Conservation (phyloP, 2,113 vertebrate genomes). For the Loxodonta africana region DNA sequence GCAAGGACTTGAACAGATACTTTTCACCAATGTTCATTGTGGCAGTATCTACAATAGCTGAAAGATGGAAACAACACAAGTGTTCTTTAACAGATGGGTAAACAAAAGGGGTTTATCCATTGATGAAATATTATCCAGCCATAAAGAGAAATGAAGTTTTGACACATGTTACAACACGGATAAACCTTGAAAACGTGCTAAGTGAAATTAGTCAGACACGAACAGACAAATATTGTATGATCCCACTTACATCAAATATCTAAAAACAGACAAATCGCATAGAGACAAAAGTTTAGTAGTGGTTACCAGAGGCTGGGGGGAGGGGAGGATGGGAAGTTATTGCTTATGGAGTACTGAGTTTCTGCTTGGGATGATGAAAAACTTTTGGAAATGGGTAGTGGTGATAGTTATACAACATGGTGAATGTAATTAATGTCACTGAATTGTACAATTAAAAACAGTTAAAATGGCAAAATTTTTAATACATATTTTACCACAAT, state of each 20-base stretch:
- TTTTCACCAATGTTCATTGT: too few species aligned
- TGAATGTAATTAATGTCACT: not conserved
- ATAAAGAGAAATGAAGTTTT: too few species aligned
- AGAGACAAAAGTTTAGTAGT: not conserved
- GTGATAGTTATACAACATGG: not conserved
- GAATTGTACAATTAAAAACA: not conserved
- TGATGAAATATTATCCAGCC: too few species aligned
- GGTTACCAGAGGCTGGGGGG: not conserved
- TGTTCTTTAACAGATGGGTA: too few species aligned
- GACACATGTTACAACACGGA: too few species aligned
- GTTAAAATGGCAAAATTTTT: not conserved
- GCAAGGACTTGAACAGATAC: too few species aligned
- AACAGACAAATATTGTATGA: not conserved
- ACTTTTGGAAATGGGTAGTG: not conserved
- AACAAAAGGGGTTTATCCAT: too few species aligned
- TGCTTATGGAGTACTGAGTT: not conserved
- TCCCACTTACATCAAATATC: not conserved
- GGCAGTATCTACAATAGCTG: too few species aligned
- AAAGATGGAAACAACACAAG: too few species aligned
- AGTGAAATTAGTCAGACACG: not conserved
- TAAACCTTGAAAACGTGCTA: not conserved
- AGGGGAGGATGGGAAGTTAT: not conserved
- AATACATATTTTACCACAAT: not conserved
- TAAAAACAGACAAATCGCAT: not conserved
- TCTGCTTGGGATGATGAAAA: not conserved